Base-by-base conservation (phyloP, 2,797 vertebrate genomes). In the Brachyrhaphis roseni region DNA sequence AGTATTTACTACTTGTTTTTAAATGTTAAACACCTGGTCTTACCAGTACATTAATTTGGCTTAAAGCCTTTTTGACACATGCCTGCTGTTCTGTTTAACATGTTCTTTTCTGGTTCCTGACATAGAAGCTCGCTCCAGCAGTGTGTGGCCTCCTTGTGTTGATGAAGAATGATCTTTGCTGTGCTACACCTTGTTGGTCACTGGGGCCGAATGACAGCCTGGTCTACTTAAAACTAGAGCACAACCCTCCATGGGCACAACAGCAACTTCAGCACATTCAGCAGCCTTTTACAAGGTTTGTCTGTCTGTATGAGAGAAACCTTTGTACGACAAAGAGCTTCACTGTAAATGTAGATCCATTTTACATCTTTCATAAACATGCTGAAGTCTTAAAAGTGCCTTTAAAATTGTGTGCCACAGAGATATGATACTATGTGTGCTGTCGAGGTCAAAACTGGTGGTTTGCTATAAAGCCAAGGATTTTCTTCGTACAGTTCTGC, bases 391-490 rank as follows among this genome's bases (percentile, higher is more conserved):
- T 46, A 49, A 53, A 43, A 2, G 18, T 82, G 8, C 78, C 8
- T 78, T 46, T 84, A n/a, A 75, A 4, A 88, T 10, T 91, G 74
- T 89, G 34, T 82, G 13, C 72, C 79, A 72, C 78, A 98, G 98
- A 93, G 92, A 95, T 62, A 72, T 98, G 82, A 83, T 98, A 49
- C 90, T 96, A 75, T 94, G 94, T 75, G 93, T 95, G 20, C 84
- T 98, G 11, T 94, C 83, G n/a, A 82, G 93, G 75, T 86, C 88
- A 81, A 88, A 94, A 73, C 94, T 94, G 1, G 90, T 97, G 76
- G 93, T 98, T 89, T 98, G 97, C 91, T 99, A 96, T 78, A 97
- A 98, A 81, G 96, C 97, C 26, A 99, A 99, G 93, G 97, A 98
- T 79, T 94, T 98, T 53, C 95, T 99, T 74, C 94, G 95, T 68